Conservation (phyloP, 2,113 vertebrate species). For the Willisornis vidua region DNA sequence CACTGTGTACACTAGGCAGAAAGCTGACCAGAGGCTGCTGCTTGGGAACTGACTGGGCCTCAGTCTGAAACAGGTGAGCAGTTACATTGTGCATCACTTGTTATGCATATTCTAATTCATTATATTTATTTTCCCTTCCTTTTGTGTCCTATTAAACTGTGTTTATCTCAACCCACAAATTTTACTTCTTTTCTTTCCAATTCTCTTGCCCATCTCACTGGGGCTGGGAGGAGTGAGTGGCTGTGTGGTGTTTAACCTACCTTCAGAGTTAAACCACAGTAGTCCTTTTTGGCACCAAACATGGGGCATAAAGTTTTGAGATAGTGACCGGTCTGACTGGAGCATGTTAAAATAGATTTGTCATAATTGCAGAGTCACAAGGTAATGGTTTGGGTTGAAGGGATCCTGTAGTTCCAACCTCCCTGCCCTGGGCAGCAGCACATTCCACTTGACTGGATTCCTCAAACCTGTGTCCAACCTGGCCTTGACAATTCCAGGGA, state of each 20-base stretch:
- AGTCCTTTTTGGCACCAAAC: not conserved
- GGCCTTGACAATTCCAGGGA: not conserved
- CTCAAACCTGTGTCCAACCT: not conserved
- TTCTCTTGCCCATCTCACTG: not conserved
- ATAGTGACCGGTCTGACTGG: not conserved
- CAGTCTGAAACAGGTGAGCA: not conserved
- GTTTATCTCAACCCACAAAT: not conserved
- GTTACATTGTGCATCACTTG: not conserved
- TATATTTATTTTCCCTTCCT: not conserved
- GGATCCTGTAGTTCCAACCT: not conserved
- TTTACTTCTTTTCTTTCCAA: not conserved
- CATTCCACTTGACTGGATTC: not conserved
- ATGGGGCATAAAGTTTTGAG: not conserved
- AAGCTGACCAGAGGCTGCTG: not conserved
- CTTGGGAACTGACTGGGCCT: not conserved
- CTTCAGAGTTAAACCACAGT: accelerated
- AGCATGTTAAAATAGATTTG: not conserved
- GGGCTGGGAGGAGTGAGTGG: not conserved
- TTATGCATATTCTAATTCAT: not conserved
- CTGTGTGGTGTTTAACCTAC: not conserved
- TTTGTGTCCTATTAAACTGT: not conserved
- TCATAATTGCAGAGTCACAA: not conserved
- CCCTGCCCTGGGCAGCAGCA: not conserved
- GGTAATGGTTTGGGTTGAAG: not conserved
- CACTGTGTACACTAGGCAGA: not conserved